Base-by-base conservation (phyloP, 1,140 invertebrate genomes). In the Cherax quadricarinatus region DNA sequence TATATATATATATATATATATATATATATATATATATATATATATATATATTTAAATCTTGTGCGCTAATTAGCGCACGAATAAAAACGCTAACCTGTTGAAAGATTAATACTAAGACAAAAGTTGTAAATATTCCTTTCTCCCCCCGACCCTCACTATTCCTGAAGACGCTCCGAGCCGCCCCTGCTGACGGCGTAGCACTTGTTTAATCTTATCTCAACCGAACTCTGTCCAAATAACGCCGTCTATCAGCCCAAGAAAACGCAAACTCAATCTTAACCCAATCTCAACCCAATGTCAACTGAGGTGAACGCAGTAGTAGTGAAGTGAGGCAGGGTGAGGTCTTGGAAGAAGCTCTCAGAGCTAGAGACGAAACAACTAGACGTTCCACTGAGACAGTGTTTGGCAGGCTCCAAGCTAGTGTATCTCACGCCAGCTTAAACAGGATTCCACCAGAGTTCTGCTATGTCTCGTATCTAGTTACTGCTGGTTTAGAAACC, bases 201-300 rank as follows among this genome's bases (percentile, higher is more conserved):
- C 18, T 60, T 84, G 53, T 84, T 84, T 84, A 84, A 57, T 18
- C 24, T 84, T 24, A 57, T 60, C 82, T 30, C 51, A 60, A 53
- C 82, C 51, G 57, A 84, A 62, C 51, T 84, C 82, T 84, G 82
- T 7, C 82, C 82, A 84, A 84, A 84, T 62, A 84, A 84, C 49
- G 48, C 49, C 21, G 82, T 60, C 82, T 84, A 84, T 84, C 82
- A 62, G 51, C 82, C 9, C 24, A 60, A 60, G 82, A 84, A 60
- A 84, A 84, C 53, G 82, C 82, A 84, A 84, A 84, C 80, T 82
- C 80, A 82, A 53, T 82, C 80, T 53, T 51, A 82, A 82, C 82
- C 48, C 82, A 84, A 84, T 84, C 53, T 84, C 82, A 53, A 84
- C 82, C 82, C 57, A 84, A 84, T 84, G 53, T 84, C 82, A 84